Evolutionary conservation across 2,888 invertebrate genomes (phyloP).

Genomic region (Helicoverpa assulta): DNA sequence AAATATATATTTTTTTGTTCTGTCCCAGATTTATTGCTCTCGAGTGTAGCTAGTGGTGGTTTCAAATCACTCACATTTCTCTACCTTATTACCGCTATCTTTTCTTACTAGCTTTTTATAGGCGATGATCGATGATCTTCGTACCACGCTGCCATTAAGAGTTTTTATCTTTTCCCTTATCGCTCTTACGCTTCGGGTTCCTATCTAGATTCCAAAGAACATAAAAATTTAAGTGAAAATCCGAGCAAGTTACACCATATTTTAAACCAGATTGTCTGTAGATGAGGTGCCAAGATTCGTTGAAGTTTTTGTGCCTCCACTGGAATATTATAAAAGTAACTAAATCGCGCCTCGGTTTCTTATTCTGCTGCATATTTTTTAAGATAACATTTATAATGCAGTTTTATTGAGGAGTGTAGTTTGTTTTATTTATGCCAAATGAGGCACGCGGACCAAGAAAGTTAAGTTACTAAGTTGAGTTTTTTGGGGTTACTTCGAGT

Average conservation of each 20-base stretch:
- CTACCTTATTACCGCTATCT: constrained; percentile 17
- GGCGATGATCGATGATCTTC: constrained; percentile 74
- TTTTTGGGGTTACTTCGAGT: no score
- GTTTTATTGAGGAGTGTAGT: background rate
- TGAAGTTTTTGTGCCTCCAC: constrained; percentile 36
- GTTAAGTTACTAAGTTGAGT: no score
- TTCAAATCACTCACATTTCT: constrained; percentile 20
- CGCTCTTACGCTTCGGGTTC: constrained; percentile 52
- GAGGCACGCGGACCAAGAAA: background rate
- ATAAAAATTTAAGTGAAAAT: constrained; percentile 61
- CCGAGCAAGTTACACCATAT: constrained; percentile 44
- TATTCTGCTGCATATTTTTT: constrained; percentile 2
- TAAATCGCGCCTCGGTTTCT: constrained; percentile 19
- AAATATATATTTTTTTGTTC: background rate
- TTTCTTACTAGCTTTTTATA: constrained; percentile 26
- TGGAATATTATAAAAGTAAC: constrained; percentile 33
- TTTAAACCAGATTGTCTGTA: constrained; percentile 54
- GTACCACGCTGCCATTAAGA: constrained; percentile 64
- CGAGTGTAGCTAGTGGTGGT: constrained; percentile 4
- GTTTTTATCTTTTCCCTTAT: constrained; percentile 65
- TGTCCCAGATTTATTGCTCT: background rate
- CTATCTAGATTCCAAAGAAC: constrained; percentile 66
- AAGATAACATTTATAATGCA: constrained; percentile 6
- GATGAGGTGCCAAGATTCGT: constrained; percentile 56
- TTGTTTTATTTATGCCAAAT: background rate